Conservation (phyloP, 2,113 vertebrate genomes). For the Aegithalos caudatus region DNA sequence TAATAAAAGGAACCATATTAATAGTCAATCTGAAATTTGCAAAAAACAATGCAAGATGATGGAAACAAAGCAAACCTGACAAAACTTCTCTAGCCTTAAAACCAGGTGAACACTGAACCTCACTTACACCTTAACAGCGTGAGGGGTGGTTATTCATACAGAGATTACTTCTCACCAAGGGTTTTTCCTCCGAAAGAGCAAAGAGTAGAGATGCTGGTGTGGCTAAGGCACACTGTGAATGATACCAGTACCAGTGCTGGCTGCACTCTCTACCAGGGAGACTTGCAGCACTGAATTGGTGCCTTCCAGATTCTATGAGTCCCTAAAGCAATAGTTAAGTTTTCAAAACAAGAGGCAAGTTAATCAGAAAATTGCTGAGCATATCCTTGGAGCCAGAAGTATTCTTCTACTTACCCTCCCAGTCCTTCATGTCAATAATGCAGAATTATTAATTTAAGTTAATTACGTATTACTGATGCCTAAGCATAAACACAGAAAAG, state of each 20-base stretch:
- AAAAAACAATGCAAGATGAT: background rate
- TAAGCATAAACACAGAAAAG: background rate
- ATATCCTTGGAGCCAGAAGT: background rate
- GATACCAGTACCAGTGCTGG: fast-evolving
- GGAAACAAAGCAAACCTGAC: background rate
- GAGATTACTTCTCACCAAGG: background rate
- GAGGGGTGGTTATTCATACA: background rate
- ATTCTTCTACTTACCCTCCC: background rate
- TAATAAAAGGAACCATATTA: background rate
- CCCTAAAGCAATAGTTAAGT: background rate
- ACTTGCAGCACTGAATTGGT: fast-evolving
- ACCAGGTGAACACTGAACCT: background rate
- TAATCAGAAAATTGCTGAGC: background rate
- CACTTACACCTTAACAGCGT: fast-evolving
- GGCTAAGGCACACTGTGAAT: fast-evolving
- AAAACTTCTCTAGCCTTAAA: background rate
- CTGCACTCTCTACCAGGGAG: background rate
- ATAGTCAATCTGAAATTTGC: background rate
- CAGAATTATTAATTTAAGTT: background rate
- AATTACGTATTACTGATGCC: background rate
- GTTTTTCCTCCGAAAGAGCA: background rate
- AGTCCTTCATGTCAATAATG: background rate
- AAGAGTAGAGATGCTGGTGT: background rate
- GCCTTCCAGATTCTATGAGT: background rate
- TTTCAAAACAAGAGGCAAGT: slow-evolving; percentile 3